Evolutionary conservation across 1,140 invertebrate genomes (phyloP), one percentile per base, ranked within the genome.

Genomic region (Protaetia brevitarsis): DNA sequence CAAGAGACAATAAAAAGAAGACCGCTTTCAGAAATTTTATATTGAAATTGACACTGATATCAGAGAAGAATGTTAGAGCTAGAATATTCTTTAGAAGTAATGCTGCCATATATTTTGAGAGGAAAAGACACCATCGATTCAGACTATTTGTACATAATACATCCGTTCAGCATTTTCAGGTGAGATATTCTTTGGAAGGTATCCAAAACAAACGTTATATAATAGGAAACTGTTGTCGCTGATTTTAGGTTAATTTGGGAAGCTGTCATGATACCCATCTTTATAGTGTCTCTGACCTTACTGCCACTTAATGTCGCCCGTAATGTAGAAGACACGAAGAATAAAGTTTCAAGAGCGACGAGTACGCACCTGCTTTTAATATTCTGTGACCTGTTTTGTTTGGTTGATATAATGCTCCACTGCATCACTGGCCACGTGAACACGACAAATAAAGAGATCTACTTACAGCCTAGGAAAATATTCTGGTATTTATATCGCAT

Each of bases 91-190:
- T 69, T 56, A 68, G 66, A 41, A 70, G 71, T 34, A 64, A 68
- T 4, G 63, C 69, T 41, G 58, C 66, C 28, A 66, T 72, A 16
- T 16, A 61, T 2, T 72, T 73, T 61, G 73, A 72, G 64, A 72
- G 71, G 58, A 71, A 74, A 70, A 70, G 71, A 41, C 73, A 76
- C 59, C n/a, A 66, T 69, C 59, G 59, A 65, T 10, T 51, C 51
- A 2, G 64, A 36, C n/a, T 60, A 29, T n/a, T 3, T 36, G 13
- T 68, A 63, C 10, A 51, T 66, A 7, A 69, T 72, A 8, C 71
- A 72, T 62, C 71, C 71, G 3, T 64, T 72, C 21, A 72, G 71
- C 51, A 60, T 34, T 27, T 72, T 70, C 63, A 68, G 66, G 57
- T 68, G 69, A 6, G 31, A 21, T 30, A 68, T 16, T 16, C 2